phyloP scores from a whole-genome alignment of 2,888 invertebrate genomes.

The Tetragonula carbonaria region DNA sequence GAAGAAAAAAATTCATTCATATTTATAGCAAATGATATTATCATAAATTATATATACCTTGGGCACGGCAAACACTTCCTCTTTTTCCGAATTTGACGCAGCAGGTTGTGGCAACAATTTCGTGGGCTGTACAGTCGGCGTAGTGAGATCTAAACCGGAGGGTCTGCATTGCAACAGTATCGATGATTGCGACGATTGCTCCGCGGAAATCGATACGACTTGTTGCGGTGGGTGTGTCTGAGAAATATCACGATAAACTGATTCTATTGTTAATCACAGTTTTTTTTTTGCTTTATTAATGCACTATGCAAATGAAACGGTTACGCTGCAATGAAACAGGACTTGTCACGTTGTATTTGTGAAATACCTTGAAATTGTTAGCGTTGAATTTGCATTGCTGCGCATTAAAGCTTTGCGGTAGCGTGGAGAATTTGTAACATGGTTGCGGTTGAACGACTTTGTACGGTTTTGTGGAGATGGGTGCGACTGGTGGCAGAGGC shows the following conservation, averaged over 20 bases:
- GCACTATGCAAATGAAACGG: constrained; percentile 26
- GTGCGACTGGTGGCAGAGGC: constrained; percentile 68
- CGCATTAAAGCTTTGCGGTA: constrained; percentile 75
- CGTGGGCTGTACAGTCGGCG: constrained; percentile 77
- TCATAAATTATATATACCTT: constrained; percentile 77
- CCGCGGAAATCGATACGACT: constrained; percentile 76
- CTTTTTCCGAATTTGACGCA: constrained; percentile 72
- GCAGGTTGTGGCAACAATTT: constrained; percentile 78
- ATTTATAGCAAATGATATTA: background rate
- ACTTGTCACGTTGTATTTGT: background rate
- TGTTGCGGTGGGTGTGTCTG: constrained; percentile 76
- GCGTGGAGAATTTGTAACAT: constrained; percentile 79
- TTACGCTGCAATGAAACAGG: background rate
- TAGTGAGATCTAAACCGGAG: constrained; percentile 79
- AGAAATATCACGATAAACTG: constrained; percentile 28
- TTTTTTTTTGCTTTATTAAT: background rate
- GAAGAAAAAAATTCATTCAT: background rate
- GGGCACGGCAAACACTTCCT: constrained; percentile 84
- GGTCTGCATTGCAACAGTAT: constrained; percentile 79
- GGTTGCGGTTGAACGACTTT: constrained; percentile 79
- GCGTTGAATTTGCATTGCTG: constrained; percentile 80
- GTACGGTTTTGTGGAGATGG: constrained; percentile 74
- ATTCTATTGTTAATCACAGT: constrained; percentile 9
- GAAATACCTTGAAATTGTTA: constrained; percentile 76
- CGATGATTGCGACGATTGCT: constrained; percentile 76